Evolutionary conservation across 2,888 invertebrate species (phyloP), one percentile per base, ranked within the genome.

Genomic region (Chrysolina haemoptera): DNA sequence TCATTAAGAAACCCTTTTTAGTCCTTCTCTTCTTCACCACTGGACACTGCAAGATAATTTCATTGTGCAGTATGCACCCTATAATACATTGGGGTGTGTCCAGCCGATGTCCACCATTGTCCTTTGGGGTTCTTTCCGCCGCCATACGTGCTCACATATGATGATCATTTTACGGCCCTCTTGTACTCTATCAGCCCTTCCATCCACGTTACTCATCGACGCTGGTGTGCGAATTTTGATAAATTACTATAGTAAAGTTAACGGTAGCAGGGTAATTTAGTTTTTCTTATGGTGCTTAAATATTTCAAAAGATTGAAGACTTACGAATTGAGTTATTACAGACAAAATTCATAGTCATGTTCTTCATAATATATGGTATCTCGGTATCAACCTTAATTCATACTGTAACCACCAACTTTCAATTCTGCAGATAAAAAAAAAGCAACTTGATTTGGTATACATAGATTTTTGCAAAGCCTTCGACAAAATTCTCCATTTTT

Each of bases 51-150:
- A 62, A 59, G 70, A 75, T 78, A 76, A 76, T 74, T 70, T 70
- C 76, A 80, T 82, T 80, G 80, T 82, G 77, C 76, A 77, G 77
- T 79, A 82, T 83, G 81, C 83, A 83, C 84, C 84, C 84, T 78
- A 79, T 80, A 74, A 69, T 76, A 70, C 73, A 48, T 75, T 78
- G 80, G 84, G 85, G 84, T 78, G 83, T 81, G 83, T 80, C 81
- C 82, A 80, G 82, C 84, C 84, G 83, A 82, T 84, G 84, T 84
- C 85, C 85, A 84, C 80, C 48, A 55, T 62, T 80, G 82, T 82
- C 81, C 82, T 80, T 71, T 76, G 82, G 79, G 82, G 82, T 80
- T 80, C 76, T 73, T 70, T 74, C 69, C 53, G 72, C 70, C 78
- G 75, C 78, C 76, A 75, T 78, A 68, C 73, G 71, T 66, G 73